Evolutionary conservation across 1,140 invertebrate species (phyloP), one percentile per base, ranked within the genome.

Genomic region (Zaprionus davidi): DNA sequence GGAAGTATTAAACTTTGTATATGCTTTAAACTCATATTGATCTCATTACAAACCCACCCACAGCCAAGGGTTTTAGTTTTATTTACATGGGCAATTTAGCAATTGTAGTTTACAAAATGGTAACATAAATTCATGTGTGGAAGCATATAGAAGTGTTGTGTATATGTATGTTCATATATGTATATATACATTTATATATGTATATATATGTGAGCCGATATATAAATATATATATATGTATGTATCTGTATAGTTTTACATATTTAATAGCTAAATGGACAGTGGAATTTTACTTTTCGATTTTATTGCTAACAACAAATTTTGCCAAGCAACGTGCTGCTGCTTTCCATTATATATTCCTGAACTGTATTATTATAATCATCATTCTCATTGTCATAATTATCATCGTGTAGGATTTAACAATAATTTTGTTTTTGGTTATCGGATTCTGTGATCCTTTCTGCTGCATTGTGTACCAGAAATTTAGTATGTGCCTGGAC

Each of bases 81-180:
- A 87, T 87, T 87, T 87, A 87, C 84, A 87, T 74, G 73, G 84
- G 84, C 65, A 87, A 83, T 76, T 80, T 86, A 75, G 58, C 68
- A 70, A 34, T 56, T 74, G 24, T 58, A 73, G 65, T 78, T 81
- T 87, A 87, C 78, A 88, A 81, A 78, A 71, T 49, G 70, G 59
- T 74, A 77, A 87, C 72, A 79, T 88, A 78, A 82, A 78, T 83
- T 83, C 60, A 62, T 67, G 68, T 80, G 64, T 84, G 78, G 81
- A 84, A 84, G 81, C 78, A 67, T 81, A 67, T 71, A 57, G 38
- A 28, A n/a, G 24, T 56, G 53, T 56, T 49, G 46, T 17, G 49
- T 56, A 68, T 60, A 63, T 20, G 13, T 68, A 44, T 64, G 51
- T 72, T 65, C 31, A 58, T 41, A 15, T 20, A 22, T 49, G 26